Evolutionary conservation across 2,888 invertebrate genomes (phyloP), one percentile per base, ranked within the genome.

Genomic region (Latrodectus elegans): DNA sequence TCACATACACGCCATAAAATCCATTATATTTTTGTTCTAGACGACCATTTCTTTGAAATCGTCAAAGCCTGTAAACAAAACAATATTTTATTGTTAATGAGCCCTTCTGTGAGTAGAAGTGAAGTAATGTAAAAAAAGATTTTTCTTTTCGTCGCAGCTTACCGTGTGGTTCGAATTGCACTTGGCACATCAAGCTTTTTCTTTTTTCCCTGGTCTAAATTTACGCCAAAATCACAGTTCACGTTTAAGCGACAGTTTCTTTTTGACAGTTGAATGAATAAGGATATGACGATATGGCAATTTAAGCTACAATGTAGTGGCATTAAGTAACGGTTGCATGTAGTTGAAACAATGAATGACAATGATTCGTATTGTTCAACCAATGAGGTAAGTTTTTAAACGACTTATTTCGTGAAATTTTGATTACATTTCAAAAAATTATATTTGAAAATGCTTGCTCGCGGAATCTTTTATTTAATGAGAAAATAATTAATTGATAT

Each of bases 121-220:
- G 38, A 38, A 38, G 38, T 38, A 38, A 38, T 38, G 38, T 38
- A 38, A 38, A 38, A 38, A 38, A 38, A 76, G 65, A 51, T 11
- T 60, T 53, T 76, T 76, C 64, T 65, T 49, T 65, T 68, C 76
- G 65, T 64, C 80, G 14, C 60, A 15, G 51, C 83, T 83, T 65
- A 77, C 77, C 72, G 65, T 72, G 22, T 79, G 85, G 85, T 64
- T 85, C 85, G 67, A 85, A 85, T 85, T 79, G 79, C 85, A 85
- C 85, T 85, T 85, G 85, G 85, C 85, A 85, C 53, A 71, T 76
- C 22, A 51, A 15, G 55, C 49, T 15, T 72, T 74, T 78, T 84
- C 65, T 84, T 75, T 55, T 55, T 64, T 26, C 15, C 38, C 26
- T 14, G 17, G 75, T 85, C 85, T 85, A 85, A 75, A 85, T 85